These are phyloP conservation scores for Herpetotheres cachinnans DNA, from an alignment of 2,113 vertebrate species.

Conservation along the genomic window DNA sequence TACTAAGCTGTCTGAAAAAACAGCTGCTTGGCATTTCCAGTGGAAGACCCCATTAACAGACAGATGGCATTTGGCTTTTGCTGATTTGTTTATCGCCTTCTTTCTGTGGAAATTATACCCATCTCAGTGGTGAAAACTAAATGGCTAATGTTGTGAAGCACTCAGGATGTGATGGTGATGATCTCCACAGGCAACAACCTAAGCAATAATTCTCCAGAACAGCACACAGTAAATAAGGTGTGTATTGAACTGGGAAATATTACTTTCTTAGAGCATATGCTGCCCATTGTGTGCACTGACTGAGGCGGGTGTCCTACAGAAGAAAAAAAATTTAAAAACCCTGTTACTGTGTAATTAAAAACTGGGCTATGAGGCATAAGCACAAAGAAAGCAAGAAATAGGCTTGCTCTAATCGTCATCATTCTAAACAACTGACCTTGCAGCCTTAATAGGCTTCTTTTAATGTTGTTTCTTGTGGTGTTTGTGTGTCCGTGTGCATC, in stretches of 20 bases:
- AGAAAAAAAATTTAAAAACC: neutral
- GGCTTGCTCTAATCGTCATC: neutral
- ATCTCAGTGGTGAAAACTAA: neutral
- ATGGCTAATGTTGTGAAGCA: neutral
- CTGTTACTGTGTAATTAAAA: conserved; percentile 17
- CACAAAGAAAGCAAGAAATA: conserved; percentile 26
- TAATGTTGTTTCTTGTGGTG: conserved; percentile 23
- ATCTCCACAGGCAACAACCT: neutral
- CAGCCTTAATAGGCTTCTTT: conserved; percentile 9
- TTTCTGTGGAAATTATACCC: neutral
- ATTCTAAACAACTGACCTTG: conserved; percentile 14
- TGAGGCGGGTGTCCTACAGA: neutral
- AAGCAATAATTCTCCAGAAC: neutral
- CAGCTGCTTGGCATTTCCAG: neutral
- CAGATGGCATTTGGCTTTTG: neutral
- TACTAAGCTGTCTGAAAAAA: neutral
- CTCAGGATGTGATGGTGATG: neutral
- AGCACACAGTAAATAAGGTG: neutral
- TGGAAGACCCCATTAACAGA: neutral
- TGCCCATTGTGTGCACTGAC: neutral
- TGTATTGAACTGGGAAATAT: neutral
- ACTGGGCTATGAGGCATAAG: neutral
- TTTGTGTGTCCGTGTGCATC: neutral
- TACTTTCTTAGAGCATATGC: neutral
- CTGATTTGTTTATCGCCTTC: neutral